Evolutionary conservation across 1,140 invertebrate species (phyloP), one percentile per base, ranked within the genome.

Genomic region (Drosophila pseudoananassae): DNA sequence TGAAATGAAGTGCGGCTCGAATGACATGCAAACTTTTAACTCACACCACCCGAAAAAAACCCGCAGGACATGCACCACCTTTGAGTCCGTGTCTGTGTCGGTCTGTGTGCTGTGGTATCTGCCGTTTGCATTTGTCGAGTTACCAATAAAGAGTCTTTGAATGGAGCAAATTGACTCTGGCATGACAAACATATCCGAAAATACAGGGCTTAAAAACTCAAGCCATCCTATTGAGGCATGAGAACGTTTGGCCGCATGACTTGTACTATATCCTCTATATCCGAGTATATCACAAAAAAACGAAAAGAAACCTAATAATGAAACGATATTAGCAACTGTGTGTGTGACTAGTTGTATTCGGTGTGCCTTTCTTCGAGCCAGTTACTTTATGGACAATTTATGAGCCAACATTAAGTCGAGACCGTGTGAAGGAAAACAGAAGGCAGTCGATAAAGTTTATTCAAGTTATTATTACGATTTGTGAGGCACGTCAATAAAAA

Each of bases 21-120:
- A 87, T 87, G 82, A 87, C 82, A 88, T 87, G 82, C 82, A 87
- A 87, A 88, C 83, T 87, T 87, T 81, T 78, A 45, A 50, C 55
- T 47, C 69, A 14, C 10, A 17, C 40, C 40, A 17, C 5, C 38
- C 40, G 3, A 8, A 17, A 43, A 15, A 15, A 14, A 40, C 47
- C 60, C 78, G 46, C 43, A 43, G 38, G 38, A 43, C 38, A 14
- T 14, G n/a, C n/a, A 43, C 63, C 55, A 14, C 25, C n/a, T 50
- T 14, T 29, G 25, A 7, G 6, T 47, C 40, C 7, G 25, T 10
- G 4, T 47, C 40, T 12, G 10, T n/a, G 9, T 7, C 5, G 15
- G 40, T 17, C 14, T 36, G 31, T 8, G 31, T 31, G 31, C 10
- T 31, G 33, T 17, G 40, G 40, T 43, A n/a, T 14, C 40, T 52